phyloP scores from a whole-genome alignment of 2,113 vertebrate genomes.

The Anthoscopus minutus region DNA sequence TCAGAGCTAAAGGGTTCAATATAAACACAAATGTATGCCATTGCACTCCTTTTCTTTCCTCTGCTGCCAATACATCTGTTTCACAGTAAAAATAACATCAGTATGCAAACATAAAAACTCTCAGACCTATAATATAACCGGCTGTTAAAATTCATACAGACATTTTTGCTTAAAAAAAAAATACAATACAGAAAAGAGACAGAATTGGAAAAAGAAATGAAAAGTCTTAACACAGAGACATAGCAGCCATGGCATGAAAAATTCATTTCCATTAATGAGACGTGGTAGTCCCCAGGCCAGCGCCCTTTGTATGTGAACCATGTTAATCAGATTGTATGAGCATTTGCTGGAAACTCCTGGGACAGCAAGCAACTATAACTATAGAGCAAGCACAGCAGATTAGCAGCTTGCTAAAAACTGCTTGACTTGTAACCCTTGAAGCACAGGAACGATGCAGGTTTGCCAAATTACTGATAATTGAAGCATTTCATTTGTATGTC shows the following conservation, averaged over 20 bases:
- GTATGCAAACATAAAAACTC: background rate
- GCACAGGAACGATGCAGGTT: background rate
- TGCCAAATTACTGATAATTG: background rate
- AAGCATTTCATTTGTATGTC: background rate
- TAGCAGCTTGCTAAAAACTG: constrained; percentile 63
- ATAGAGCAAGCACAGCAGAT: constrained; percentile 56
- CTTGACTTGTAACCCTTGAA: constrained; percentile 70
- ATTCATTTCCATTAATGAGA: constrained; percentile 69
- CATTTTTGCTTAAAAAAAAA: background rate
- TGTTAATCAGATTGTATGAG: constrained; percentile 71
- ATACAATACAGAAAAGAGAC: background rate
- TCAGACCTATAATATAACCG: background rate
- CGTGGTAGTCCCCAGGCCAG: constrained; percentile 61
- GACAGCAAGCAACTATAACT: constrained; percentile 50
- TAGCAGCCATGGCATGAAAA: constrained; percentile 53
- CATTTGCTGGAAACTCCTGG: constrained; percentile 60
- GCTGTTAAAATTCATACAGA: background rate
- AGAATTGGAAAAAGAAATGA: background rate
- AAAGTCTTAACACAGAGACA: constrained; percentile 30
- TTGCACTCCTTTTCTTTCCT: background rate
- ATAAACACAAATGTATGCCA: background rate
- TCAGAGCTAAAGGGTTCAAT: background rate
- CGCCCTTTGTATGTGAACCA: constrained; percentile 58
- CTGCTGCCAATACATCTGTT: background rate
- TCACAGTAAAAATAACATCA: constrained; percentile 7